phyloP scores from a whole-genome alignment of 2,888 invertebrate species.

The Tiliacea citrago region DNA sequence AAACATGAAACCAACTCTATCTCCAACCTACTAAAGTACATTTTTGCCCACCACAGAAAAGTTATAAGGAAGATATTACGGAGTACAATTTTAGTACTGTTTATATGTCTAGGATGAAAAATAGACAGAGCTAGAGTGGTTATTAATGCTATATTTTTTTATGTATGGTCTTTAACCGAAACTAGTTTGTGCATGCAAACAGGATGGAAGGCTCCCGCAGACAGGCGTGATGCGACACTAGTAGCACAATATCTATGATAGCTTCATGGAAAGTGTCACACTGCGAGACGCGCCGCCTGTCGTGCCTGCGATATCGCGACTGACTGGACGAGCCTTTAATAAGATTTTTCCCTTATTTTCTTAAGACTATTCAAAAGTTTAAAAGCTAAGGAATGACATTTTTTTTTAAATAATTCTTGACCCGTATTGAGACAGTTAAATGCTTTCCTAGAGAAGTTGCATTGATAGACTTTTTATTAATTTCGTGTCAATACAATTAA shows the following conservation, averaged over 20 bases:
- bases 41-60: background rate
- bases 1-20: conserved; percentile 27
- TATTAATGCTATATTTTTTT: conserved; percentile 58
- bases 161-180: conserved; percentile 2
- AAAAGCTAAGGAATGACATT: background rate
- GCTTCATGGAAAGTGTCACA: no score
- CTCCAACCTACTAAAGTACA: background rate
- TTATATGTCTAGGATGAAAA: conserved; percentile 60
- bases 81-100: conserved; percentile 50
- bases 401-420: background rate
- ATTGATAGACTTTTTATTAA: background rate
- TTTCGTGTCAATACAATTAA: background rate
- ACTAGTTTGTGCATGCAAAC: conserved; percentile 31
- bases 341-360: no score
- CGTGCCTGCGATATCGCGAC: no score
- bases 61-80: conserved; percentile 66
- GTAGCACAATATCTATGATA: no score
- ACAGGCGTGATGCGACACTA: no score
- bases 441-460: no score
- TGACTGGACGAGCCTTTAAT: no score
- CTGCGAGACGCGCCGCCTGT: no score
- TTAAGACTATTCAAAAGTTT: background rate
- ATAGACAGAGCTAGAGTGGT: conserved; percentile 43
- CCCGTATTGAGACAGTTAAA: background rate
- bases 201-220: background rate